phyloP scores from a whole-genome alignment of 2,797 vertebrate species.

The Melanogrammus aeglefinus region DNA sequence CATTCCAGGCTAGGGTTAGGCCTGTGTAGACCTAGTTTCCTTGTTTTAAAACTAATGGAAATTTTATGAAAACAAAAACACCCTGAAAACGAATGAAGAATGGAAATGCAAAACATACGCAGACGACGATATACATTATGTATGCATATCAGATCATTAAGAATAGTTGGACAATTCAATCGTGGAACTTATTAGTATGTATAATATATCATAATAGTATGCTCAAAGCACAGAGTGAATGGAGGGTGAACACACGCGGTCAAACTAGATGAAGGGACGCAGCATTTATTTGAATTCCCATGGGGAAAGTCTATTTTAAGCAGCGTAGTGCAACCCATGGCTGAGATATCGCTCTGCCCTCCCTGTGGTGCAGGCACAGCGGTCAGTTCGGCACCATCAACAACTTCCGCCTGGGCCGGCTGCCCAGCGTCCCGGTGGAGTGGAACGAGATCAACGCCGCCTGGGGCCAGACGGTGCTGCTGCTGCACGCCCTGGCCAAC shows the following conservation, averaged over 20 bases:
- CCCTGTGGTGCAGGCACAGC: constrained; percentile 82
- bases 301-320: background rate
- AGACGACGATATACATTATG: background rate
- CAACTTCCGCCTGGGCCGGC: constrained; percentile 94
- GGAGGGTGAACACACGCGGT: background rate
- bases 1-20: background rate
- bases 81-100: no score
- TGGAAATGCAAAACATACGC: background rate
- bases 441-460: constrained; percentile 99
- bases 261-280: background rate
- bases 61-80: background rate
- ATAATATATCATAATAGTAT: background rate
- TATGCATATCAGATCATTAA: background rate
- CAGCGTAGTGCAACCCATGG: background rate
- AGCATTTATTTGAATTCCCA: background rate
- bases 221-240: background rate
- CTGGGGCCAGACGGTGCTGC: constrained; percentile 96
- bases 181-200: background rate
- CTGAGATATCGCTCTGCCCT: background rate
- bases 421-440: constrained; percentile 96
- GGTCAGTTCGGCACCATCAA: constrained; percentile 99
- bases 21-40: background rate
- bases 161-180: background rate
- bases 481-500: constrained; percentile 93
- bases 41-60: background rate